Base-by-base conservation (phyloP, 2,797 vertebrate genomes). In the Hydrolagus colliei region DNA sequence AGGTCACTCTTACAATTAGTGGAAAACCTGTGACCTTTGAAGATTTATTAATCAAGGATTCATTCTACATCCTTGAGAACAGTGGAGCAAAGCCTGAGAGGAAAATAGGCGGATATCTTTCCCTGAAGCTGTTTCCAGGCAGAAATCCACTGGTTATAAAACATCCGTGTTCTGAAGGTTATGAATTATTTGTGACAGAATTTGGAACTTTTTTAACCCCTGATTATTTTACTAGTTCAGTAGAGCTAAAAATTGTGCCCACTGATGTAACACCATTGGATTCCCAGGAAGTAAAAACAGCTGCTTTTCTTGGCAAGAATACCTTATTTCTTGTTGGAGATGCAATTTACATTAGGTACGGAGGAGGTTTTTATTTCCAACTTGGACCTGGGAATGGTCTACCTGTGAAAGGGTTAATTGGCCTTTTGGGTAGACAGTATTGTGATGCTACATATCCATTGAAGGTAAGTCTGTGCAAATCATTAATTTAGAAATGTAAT, bases 161-260 rank as follows among this genome's bases (percentile, higher is more conserved):
- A 85, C 63, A 68, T 18, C 67, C 86, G 5, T 88, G 88, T 22
- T 52, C 78, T 59, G 22, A 22, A 13, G 16, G 85, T 61, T 65
- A 63, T 35, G 86, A 35, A 16, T 82, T 88, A 52, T 77, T 87
- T 59, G 63, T 88, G 22, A 86, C 88, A 11, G 86, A 86, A 72
- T 73, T 35, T 35, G 86, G 88, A 22, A 77, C 86, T 7, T 87
- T 87, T 75, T 75, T 84, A 62, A 87, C 87, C 2, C 72, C 86
- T 9, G 77, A 88, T 85, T 72, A 72, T 68, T 88, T 88, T 27
- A n/a, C 71, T 74, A 86, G 77, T 67, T 71, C 74, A 7, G 61
- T 61, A 52, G 88, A 88, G 79, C 76, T 88, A 12, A 87, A 22
- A 78, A 87, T 88, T 20, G 67, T 86, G 18, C 87, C 86, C 20